Percentiles rank a stretch among this genome's conserved stretches.
Evolutionary conservation across 2,888 invertebrate species (phyloP).

Genomic region (Carabus problematicus): DNA sequence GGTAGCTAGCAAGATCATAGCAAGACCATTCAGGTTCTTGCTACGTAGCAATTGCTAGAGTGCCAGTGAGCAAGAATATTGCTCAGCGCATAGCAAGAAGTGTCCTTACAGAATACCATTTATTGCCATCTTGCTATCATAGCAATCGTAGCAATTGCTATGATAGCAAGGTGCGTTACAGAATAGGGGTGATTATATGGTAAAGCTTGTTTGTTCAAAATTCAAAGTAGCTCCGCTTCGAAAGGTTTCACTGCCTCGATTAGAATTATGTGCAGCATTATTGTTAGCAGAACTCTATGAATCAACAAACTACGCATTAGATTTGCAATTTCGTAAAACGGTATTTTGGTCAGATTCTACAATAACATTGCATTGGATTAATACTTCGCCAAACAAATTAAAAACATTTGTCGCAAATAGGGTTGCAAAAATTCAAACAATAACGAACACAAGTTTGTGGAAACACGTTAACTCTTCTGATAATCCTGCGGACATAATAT

Average conservation of each 20-base stretch:
- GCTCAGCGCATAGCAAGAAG: no score
- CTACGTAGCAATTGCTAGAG: no score
- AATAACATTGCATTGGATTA: constrained; percentile 45
- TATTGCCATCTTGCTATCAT: no score
- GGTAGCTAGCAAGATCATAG: no score
- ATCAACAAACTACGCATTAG: constrained; percentile 21
- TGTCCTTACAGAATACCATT: no score
- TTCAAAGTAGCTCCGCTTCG: constrained; percentile 46
- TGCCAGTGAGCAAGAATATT: no score
- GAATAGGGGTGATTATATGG: no score
- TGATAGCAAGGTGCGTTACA: no score
- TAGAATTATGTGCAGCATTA: constrained; percentile 45
- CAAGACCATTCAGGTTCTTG: no score
- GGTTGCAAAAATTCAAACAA: constrained; percentile 41
- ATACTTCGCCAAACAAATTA: constrained; percentile 40
- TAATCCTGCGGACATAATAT: constrained; percentile 42
- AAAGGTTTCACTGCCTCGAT: constrained; percentile 44
- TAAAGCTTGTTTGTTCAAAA: constrained; percentile 37
- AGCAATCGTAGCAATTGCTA: no score
- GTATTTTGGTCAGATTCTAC: constrained; percentile 47
- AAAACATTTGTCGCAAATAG: constrained; percentile 45
- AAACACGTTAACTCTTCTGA: constrained; percentile 33
- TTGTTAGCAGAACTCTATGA: constrained; percentile 39
- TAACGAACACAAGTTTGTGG: constrained; percentile 33
- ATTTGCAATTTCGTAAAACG: background rate